phyloP scores from a whole-genome alignment of 2,113 vertebrate genomes.

The Leucosticte australis region DNA sequence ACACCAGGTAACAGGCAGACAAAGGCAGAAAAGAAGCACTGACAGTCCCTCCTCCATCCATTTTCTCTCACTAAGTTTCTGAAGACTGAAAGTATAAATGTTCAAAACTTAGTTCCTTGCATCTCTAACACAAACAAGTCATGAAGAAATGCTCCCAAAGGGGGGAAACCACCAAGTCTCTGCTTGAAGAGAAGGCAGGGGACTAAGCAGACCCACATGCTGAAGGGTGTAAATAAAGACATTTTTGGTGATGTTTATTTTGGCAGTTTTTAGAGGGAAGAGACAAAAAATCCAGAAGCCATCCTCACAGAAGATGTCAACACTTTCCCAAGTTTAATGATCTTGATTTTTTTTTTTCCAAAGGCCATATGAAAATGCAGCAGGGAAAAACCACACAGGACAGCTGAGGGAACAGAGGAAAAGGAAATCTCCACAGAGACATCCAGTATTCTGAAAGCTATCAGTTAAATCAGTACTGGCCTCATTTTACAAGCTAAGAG shows the following conservation, averaged over 20 bases:
- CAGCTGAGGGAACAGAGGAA: background rate
- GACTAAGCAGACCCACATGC: background rate
- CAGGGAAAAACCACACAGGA: background rate
- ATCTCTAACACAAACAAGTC: background rate
- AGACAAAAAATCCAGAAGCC: background rate
- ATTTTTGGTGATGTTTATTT: background rate
- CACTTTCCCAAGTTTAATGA: background rate
- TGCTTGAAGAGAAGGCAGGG: background rate
- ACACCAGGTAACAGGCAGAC: background rate
- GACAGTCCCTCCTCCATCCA: background rate
- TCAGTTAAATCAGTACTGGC: slow-evolving; percentile 30
- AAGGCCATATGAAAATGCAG: background rate
- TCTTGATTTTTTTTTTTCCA: background rate
- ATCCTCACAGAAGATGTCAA: background rate
- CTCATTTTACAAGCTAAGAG: slow-evolving; percentile 55
- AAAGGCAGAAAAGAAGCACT: background rate
- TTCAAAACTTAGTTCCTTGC: background rate
- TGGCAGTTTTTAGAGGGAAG: background rate
- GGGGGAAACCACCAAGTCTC: background rate
- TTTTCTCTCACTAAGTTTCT: background rate
- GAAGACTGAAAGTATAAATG: background rate
- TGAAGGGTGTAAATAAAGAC: background rate
- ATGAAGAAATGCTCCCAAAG: background rate
- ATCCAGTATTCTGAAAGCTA: background rate
- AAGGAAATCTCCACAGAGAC: slow-evolving; percentile 11